These are phyloP conservation scores for Leucoma salicis DNA, from an alignment of 2,888 invertebrate species.

Conservation along the genomic window DNA sequence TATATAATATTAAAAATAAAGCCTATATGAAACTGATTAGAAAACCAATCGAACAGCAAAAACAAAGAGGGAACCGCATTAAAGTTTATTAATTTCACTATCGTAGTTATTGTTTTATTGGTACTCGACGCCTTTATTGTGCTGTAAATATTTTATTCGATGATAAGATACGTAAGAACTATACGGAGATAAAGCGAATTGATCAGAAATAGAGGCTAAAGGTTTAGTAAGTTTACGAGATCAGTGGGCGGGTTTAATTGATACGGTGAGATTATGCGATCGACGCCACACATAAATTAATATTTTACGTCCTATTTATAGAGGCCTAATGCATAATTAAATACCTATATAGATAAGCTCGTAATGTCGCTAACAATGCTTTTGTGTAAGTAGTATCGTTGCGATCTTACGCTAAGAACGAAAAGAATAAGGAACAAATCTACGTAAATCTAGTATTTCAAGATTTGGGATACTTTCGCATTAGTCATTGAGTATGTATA, in stretches of 20 bases:
- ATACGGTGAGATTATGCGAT: slow-evolving; percentile 67
- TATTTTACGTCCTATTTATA: slow-evolving; percentile 61
- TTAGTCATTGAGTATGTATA: no score
- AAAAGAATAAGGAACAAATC: no score
- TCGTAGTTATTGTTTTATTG: slow-evolving; percentile 70
- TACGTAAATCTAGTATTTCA: no score
- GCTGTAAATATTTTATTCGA: slow-evolving; percentile 77
- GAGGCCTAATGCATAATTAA: slow-evolving; percentile 54
- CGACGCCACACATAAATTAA: slow-evolving; percentile 61
- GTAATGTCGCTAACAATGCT: slow-evolving; percentile 30
- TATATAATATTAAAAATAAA: no score
- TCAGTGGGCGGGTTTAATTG: slow-evolving; percentile 72
- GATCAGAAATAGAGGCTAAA: slow-evolving; percentile 60
- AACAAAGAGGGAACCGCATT: slow-evolving; percentile 25
- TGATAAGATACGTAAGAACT: slow-evolving; percentile 72
- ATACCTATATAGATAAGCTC: slow-evolving; percentile 48
- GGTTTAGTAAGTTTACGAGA: slow-evolving; percentile 62
- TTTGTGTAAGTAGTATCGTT: slow-evolving; percentile 21
- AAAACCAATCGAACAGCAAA: no score
- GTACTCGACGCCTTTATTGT: slow-evolving; percentile 72
- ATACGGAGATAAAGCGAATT: slow-evolving; percentile 74
- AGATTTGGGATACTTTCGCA: no score
- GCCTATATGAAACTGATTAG: no score
- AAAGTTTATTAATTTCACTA: slow-evolving; percentile 55
- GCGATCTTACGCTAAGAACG: no score